Evolutionary conservation across 1,140 invertebrate genomes (phyloP).

Genomic region (Drosophila parvula): DNA sequence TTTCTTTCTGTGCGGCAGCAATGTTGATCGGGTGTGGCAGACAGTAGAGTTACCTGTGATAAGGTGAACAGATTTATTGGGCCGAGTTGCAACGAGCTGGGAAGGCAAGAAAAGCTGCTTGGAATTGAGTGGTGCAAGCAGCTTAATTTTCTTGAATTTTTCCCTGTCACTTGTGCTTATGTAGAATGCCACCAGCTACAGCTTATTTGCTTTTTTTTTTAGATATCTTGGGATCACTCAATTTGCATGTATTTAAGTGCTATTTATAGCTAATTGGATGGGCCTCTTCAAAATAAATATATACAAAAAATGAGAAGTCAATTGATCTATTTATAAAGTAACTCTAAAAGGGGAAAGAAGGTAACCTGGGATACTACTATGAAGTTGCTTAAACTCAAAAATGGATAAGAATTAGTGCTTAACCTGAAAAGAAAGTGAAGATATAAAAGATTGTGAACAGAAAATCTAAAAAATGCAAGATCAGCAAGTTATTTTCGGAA

Average conservation of each 20-base stretch:
- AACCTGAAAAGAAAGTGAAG: too few species aligned
- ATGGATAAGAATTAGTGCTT: too few species aligned
- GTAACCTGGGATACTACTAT: too few species aligned
- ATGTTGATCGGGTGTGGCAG: constrained; percentile 36
- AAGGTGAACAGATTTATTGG: constrained; percentile 47
- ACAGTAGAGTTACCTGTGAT: constrained; percentile 42
- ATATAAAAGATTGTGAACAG: too few species aligned
- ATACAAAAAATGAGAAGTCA: too few species aligned
- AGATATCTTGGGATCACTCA: constrained; percentile 42
- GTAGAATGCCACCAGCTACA: constrained; percentile 19
- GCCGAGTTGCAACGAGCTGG: constrained; percentile 15
- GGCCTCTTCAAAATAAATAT: background rate
- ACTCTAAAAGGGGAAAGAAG: too few species aligned
- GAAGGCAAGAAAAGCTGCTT: constrained; percentile 32
- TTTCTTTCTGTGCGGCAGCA: background rate
- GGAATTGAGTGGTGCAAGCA: constrained; percentile 40
- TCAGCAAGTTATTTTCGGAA: too few species aligned
- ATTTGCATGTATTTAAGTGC: constrained; percentile 5
- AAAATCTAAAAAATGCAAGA: too few species aligned
- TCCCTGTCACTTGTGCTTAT: constrained; percentile 9
- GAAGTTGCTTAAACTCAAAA: too few species aligned
- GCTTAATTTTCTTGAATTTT: constrained; percentile 33
- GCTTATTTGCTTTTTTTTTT: constrained; percentile 32
- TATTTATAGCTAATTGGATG: background rate
- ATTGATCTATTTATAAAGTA: too few species aligned